phyloP scores from a whole-genome alignment of 2,113 vertebrate genomes.

The Nesospiza acunhae region DNA sequence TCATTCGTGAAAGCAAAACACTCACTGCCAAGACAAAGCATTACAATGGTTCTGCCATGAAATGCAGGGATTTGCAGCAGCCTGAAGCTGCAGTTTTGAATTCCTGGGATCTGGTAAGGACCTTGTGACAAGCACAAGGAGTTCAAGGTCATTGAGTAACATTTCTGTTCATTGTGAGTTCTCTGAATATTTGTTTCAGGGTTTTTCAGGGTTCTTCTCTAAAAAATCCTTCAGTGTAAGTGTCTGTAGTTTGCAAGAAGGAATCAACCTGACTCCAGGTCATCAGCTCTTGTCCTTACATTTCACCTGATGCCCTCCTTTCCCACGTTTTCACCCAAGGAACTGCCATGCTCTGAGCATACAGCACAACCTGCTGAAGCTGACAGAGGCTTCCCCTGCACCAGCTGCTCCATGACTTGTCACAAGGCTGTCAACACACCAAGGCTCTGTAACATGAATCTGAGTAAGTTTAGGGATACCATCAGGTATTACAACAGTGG shows the following conservation, averaged over 20 bases:
- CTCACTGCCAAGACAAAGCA: not conserved
- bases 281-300: not conserved
- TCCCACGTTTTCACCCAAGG: rapidly evolving
- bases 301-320: not conserved
- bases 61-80: not conserved
- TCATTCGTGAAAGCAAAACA: not conserved
- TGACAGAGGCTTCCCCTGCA: not conserved
- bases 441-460: not conserved
- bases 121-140: not conserved
- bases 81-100: not conserved
- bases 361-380: not conserved
- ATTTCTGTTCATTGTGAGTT: not conserved
- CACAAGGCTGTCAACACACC: not conserved
- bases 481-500: not conserved
- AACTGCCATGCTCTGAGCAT: not conserved
- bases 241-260: not conserved
- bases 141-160: not conserved
- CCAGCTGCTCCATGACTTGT: not conserved
- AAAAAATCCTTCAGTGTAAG: not conserved
- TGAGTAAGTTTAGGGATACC: not conserved
- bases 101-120: not conserved
- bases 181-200: not conserved
- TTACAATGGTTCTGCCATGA: not conserved
- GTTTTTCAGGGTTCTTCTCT: not conserved
- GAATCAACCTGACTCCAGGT: not conserved